Base-by-base conservation (phyloP, 2,113 vertebrate species). In the Quiscalus mexicanus region DNA sequence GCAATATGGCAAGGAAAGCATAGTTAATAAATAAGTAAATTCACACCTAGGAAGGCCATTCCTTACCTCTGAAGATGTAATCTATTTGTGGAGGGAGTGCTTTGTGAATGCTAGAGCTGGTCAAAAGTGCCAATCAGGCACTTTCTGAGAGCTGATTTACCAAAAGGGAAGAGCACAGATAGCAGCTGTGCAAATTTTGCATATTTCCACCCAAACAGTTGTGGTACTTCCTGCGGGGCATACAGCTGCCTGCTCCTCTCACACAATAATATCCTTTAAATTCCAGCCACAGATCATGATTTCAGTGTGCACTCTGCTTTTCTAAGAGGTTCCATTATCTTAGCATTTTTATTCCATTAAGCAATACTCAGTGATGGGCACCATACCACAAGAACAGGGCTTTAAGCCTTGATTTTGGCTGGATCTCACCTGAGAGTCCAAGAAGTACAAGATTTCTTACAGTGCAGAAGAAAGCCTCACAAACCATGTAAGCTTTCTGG, bases 181-280 rank as follows among this genome's bases (percentile, higher is more conserved):
- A 75, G 64, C 77, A 89, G 76, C 76, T 94, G 92, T 5, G 4
- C 44, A 50, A 73, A 58, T 87, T 96, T 86, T 96, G 80, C 64
- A 42, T 90, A 75, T 81, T 90, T 96, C 64, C 80, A 95, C 60
- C 27, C 77, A 90, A 69, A 84, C 1, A 0, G 80, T 20, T 71
- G 60, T 0, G 18, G 60, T 2, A 3, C 52, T 89, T 92, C 89
- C 73, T 62, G 52, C 0, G 0, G 62, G 76, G 76, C 73, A 86
- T 45, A 78, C 76, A 93, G 56, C 53, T 87, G 74, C 75, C 62
- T 78, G 24, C 60, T 84, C 69, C 53, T 67, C 37, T 79, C 69
- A 94, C 64, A 84, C 1, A 2, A 35, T 27, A 65, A 65, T 49
- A 77, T 21, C 52, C 18, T 81, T 67, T 78, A 78, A 77, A 88